phyloP scores from a whole-genome alignment of 2,888 invertebrate species.

The Hypercompe scribonia region DNA sequence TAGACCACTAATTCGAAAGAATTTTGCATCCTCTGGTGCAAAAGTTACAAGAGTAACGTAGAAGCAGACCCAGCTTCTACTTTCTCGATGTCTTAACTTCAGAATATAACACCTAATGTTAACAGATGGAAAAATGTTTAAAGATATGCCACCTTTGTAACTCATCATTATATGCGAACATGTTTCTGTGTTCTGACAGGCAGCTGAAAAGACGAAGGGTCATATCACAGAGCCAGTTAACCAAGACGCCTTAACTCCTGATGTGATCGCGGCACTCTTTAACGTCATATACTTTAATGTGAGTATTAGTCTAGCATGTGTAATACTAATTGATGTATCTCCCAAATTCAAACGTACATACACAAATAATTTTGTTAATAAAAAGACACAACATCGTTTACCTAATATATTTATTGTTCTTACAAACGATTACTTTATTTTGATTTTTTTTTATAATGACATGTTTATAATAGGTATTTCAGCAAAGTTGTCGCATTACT shows the following conservation, averaged over 20 bases:
- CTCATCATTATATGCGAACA: neutral
- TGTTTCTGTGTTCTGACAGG: constrained; percentile 39
- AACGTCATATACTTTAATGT: constrained; percentile 59
- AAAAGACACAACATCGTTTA: too few relatives aligned
- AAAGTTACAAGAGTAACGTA: neutral
- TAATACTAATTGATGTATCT: neutral
- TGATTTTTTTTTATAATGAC: too few relatives aligned
- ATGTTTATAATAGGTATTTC: too few relatives aligned
- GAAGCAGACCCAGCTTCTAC: neutral
- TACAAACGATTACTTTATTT: too few relatives aligned
- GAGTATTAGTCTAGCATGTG: constrained; percentile 4
- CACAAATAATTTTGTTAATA: too few relatives aligned
- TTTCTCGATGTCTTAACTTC: neutral
- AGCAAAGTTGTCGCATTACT: too few relatives aligned
- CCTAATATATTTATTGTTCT: too few relatives aligned
- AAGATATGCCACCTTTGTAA: neutral
- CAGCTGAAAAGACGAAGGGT: constrained; percentile 56
- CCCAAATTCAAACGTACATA: neutral
- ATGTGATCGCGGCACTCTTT: constrained; percentile 53
- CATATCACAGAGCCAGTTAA: constrained; percentile 57
- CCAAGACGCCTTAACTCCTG: constrained; percentile 40
- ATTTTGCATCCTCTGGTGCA: neutral
- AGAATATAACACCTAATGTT: neutral
- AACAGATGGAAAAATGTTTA: neutral
- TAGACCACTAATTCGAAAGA: neutral